Base-by-base conservation (phyloP, 2,888 invertebrate species). In the Nasonovia ribisnigri region DNA sequence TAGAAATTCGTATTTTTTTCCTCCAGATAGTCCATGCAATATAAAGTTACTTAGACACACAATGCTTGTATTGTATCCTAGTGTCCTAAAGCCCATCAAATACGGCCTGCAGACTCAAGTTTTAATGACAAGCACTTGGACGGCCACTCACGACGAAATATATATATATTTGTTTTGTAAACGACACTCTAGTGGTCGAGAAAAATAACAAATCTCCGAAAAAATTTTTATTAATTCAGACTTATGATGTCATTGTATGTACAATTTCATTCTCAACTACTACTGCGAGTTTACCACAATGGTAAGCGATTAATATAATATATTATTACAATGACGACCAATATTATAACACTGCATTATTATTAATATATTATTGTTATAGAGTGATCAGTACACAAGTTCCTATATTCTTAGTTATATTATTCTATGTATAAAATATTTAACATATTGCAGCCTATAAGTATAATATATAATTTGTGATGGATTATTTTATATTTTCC, bases 1-100 rank as follows among this genome's bases (percentile, higher is more conserved):
- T 60, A 60, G 92, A 87, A 92, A 92, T 92, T 92, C 92, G 92
- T 87, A 87, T 91, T 91, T 54, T 90, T 36, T 91, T 84, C 42
- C 0, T 90, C 46, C 46, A 36, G n/a, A 84, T 51, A 36, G 84
- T 57, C 54, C n/a, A 26, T 24, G 54, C 91, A 84, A 91, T 91
- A 57, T 84, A 91, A 43, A 91, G 84, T n/a, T 48, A 57, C 86
- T 46, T 43, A 60, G 36, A 89, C 29, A 60, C 89, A 29, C 89
- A 43, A 84, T 86, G 57, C 86, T 46, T 36, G 92, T 42, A 88
- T 92, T 67, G 51, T 92, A 36, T 48, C 92, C 8, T 36, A 48
- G 87, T 87, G 84, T 57, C 92, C 87, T 16, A 91, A 91, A 86
- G 67, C 67, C 67, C 91, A 84, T 91, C 91, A 86, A 91, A 46